phyloP scores from a whole-genome alignment of 2,797 vertebrate genomes.

The Spatula versicolor region DNA sequence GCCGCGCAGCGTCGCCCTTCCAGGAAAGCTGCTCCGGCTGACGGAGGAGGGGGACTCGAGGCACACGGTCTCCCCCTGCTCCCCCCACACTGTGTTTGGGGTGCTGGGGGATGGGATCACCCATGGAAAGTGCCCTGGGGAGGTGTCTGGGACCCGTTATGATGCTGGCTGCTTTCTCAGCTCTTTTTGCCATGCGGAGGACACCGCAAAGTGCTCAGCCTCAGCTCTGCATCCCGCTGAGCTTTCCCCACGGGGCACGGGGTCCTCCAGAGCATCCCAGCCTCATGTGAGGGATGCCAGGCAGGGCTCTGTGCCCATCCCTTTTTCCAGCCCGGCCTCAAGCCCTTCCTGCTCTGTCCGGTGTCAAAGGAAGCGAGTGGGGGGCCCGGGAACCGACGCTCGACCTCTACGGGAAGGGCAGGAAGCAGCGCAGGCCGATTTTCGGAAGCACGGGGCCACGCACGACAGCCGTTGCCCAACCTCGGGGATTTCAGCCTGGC shows the following conservation, averaged over 20 bases:
- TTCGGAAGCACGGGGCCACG: not conserved
- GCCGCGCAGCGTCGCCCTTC: fast-evolving
- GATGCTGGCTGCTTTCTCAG: not conserved
- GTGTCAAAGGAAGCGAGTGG: not conserved
- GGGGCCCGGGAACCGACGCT: fast-evolving
- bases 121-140: not conserved
- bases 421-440: not conserved
- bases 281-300: fast-evolving
- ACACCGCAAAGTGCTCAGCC: not conserved
- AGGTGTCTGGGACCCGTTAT: fast-evolving
- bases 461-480: not conserved
- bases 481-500: not conserved
- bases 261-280: not conserved
- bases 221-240: not conserved
- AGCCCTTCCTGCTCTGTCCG: not conserved
- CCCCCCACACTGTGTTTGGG: not conserved
- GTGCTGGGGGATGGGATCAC: not conserved
- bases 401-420: not conserved
- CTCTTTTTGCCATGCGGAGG: not conserved
- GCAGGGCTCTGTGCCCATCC: too few species aligned
- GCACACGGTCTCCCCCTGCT: not conserved
- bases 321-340: not conserved
- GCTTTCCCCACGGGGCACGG: fast-evolving
- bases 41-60: not conserved
- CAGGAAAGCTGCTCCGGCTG: not conserved